Conservation (phyloP, 2,797 vertebrate species). For the Anas bahamensis region DNA sequence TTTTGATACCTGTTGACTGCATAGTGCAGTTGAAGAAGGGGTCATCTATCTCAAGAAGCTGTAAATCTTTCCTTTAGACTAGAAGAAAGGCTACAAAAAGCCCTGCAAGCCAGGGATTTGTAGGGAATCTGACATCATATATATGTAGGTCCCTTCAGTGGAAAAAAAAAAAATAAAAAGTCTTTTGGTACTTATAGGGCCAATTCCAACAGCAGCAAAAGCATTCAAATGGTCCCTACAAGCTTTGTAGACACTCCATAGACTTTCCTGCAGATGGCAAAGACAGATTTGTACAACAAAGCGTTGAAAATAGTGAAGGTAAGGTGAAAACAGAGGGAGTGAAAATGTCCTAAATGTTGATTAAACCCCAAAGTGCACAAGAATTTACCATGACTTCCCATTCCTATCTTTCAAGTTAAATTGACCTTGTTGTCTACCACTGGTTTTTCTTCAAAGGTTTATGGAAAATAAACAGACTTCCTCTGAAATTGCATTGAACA, state of each 20-base stretch:
- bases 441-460: conserved; percentile 47
- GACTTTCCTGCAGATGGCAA: neutral
- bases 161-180: neutral
- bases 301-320: neutral
- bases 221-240: neutral
- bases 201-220: neutral
- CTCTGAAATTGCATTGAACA: conserved; percentile 15
- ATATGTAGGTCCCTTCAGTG: neutral
- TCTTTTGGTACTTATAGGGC: neutral
- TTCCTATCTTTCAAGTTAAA: neutral
- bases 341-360: neutral
- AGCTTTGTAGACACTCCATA: neutral
- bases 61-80: neutral
- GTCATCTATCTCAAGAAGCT: neutral
- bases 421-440: neutral
- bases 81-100: neutral
- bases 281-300: neutral
- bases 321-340: neutral
- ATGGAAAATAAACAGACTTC: conserved; percentile 18
- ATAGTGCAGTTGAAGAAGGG: neutral
- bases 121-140: neutral
- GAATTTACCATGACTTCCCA: neutral
- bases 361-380: neutral
- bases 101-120: neutral
- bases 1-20: neutral